Conservation (phyloP, 2,888 invertebrate genomes). For the Cyrtodaria siliqua region DNA sequence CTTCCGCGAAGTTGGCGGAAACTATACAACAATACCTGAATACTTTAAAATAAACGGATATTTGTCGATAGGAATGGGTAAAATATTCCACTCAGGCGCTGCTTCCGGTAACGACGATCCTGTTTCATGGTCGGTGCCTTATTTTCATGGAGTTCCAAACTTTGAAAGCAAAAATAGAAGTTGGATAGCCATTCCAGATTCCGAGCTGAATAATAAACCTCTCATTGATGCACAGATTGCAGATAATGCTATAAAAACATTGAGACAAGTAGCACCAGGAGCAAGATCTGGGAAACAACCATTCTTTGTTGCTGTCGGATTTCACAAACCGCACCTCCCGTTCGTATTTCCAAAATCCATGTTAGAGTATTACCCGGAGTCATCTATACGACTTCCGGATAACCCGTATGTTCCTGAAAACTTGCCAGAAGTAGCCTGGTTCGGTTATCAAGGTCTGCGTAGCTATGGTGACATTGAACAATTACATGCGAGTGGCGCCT, state of each 20-base stretch:
- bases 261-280: constrained; percentile 85
- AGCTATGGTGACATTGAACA: constrained; percentile 62
- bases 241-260: constrained; percentile 89
- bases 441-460: constrained; percentile 88
- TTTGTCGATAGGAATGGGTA: constrained; percentile 60
- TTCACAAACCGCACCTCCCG: constrained; percentile 96
- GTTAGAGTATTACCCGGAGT: constrained; percentile 88
- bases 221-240: constrained; percentile 92
- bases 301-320: constrained; percentile 93
- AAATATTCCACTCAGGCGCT: constrained; percentile 65
- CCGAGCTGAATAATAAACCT: constrained; percentile 86
- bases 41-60: constrained; percentile 68
- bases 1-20: constrained; percentile 66
- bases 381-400: constrained; percentile 60
- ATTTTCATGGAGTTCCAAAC: constrained; percentile 31
- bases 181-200: constrained; percentile 65
- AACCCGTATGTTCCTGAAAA: constrained; percentile 85
- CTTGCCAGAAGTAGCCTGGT: constrained; percentile 92
- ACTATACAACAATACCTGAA: constrained; percentile 67
- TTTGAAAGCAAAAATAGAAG: constrained; percentile 22
- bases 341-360: constrained; percentile 92
- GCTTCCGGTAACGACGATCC: constrained; percentile 62
- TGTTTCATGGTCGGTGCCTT: constrained; percentile 66
- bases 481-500: constrained; percentile 23
- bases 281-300: constrained; percentile 88